These are phyloP conservation scores for Pycnonotus jocosus DNA, from an alignment of 2,113 vertebrate species.

Conservation along the genomic window DNA sequence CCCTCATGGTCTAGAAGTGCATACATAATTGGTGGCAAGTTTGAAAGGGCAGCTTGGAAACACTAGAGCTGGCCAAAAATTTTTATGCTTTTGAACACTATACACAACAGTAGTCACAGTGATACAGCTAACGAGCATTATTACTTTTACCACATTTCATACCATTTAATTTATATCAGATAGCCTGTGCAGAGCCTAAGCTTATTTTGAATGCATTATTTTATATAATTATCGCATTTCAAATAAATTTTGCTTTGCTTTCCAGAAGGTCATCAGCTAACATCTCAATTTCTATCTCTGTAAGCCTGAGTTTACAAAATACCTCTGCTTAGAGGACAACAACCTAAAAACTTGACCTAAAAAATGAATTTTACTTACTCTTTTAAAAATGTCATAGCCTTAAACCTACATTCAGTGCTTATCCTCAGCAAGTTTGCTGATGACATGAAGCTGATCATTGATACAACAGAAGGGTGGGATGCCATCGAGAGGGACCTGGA, in stretches of 20 bases:
- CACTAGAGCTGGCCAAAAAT: not conserved
- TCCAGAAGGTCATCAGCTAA: not conserved
- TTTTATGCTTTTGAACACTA: not conserved
- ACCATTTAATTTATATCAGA: not conserved
- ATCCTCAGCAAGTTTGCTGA: not conserved
- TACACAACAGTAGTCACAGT: not conserved
- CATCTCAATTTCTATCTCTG: not conserved
- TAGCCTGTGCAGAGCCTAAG: not conserved
- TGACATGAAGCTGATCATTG: not conserved
- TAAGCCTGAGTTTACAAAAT: not conserved
- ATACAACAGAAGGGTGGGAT: not conserved
- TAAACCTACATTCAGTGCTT: not conserved
- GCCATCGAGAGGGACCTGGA: not conserved
- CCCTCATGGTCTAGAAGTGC: not conserved
- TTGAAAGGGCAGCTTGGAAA: not conserved
- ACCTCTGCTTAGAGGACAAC: not conserved
- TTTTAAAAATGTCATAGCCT: not conserved
- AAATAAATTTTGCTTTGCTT: not conserved
- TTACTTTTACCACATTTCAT: not conserved
- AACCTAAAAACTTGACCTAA: not conserved
- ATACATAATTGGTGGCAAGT: not conserved
- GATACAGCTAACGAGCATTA: not conserved
- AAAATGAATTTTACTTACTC: not conserved
- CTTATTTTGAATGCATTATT: not conserved
- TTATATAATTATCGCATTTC: not conserved